Evolutionary conservation across 2,888 invertebrate genomes (phyloP).

Genomic region (Dastarcus helophoroides): DNA sequence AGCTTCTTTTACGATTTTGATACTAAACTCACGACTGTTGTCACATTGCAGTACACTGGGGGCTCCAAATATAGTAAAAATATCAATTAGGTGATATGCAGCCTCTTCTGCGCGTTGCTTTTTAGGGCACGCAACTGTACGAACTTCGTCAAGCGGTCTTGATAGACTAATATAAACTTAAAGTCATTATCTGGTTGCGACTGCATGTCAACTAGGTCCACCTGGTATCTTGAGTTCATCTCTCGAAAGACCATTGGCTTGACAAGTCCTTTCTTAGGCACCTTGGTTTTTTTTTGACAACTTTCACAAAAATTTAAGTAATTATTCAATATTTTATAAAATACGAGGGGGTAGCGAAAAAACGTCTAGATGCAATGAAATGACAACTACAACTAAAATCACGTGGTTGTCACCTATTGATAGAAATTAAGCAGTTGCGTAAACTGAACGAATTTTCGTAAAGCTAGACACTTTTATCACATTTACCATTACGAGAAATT

Average conservation of each 20-base stretch:
- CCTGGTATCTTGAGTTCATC: constrained; percentile 15
- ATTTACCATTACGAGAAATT: no score
- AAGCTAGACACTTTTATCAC: no score
- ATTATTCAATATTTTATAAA: constrained; percentile 2
- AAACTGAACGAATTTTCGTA: no score
- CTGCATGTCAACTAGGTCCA: constrained; percentile 31
- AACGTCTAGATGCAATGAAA: no score
- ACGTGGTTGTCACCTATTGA: no score
- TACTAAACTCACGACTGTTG: constrained; percentile 27
- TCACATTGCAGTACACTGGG: constrained; percentile 28
- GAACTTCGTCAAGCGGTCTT: constrained; percentile 32
- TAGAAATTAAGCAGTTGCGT: no score
- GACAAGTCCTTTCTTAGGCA: constrained; percentile 10
- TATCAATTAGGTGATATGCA: constrained; percentile 24
- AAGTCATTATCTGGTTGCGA: constrained; percentile 23
- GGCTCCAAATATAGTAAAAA: constrained; percentile 28
- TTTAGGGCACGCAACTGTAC: constrained; percentile 24
- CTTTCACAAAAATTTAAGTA: constrained; percentile 5
- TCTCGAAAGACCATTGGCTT: constrained; percentile 8
- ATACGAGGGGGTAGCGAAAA: no score
- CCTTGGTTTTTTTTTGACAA: constrained; percentile 8
- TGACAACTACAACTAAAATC: no score
- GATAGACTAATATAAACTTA: constrained; percentile 30
- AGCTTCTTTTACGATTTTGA: constrained; percentile 21
- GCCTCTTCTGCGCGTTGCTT: constrained; percentile 25